These are phyloP conservation scores for Esox masquinongy DNA, from an alignment of 2,797 vertebrate genomes.

Conservation along the genomic window DNA sequence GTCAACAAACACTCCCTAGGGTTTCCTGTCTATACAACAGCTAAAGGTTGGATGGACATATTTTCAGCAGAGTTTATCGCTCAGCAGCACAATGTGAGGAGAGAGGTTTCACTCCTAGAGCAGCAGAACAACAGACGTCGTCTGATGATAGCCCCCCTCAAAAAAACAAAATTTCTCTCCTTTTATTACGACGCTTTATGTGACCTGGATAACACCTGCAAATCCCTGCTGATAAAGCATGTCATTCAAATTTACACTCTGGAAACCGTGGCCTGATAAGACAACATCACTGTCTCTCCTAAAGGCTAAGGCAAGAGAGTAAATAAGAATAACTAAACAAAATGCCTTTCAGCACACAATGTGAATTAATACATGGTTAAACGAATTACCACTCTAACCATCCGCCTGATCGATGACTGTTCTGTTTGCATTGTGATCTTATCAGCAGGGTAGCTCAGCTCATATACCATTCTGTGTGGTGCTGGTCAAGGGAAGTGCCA, in stretches of 20 bases:
- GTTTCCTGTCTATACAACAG: neutral
- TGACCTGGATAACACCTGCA: constrained; percentile 52
- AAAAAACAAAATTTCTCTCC: constrained; percentile 24
- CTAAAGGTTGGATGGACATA: neutral
- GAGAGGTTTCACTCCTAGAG: constrained; percentile 13
- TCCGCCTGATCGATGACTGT: constrained; percentile 20
- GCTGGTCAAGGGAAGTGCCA: constrained; percentile 31
- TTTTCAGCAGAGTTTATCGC: constrained; percentile 18
- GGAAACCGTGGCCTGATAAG: constrained; percentile 58
- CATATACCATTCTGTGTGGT: constrained; percentile 34
- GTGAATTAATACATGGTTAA: neutral
- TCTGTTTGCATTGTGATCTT: constrained; percentile 44
- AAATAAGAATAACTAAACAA: neutral
- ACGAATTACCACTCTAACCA: constrained; percentile 7
- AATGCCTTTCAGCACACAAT: neutral
- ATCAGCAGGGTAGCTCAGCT: constrained; percentile 41
- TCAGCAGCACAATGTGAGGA: constrained; percentile 28
- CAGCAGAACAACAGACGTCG: constrained; percentile 15
- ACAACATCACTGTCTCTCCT: constrained; percentile 38
- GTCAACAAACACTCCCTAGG: constrained; percentile 6
- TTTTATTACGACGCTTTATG: constrained; percentile 37
- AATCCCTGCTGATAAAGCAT: constrained; percentile 59
- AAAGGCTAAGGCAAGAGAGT: constrained; percentile 38
- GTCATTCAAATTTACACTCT: constrained; percentile 44
- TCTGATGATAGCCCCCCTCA: constrained; percentile 8